Evolutionary conservation across 2,888 invertebrate species (phyloP), one percentile per base, ranked within the genome.

Genomic region (Tubulanus polymorphus): DNA sequence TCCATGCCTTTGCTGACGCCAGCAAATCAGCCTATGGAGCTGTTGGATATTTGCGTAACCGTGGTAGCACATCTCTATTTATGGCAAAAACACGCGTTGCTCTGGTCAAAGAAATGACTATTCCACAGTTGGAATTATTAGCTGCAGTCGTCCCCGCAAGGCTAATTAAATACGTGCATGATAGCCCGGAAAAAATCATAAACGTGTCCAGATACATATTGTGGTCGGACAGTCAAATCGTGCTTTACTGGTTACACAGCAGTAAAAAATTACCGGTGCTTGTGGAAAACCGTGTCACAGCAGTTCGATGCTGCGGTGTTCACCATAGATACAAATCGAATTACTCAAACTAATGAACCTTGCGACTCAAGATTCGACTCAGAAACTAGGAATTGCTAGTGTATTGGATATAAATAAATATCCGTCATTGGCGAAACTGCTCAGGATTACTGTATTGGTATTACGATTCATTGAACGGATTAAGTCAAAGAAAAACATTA

Each of bases 71-170:
- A 8, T 23, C 32, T 2, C 41, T 59, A 18, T 45, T 59, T 15
- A 55, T 51, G n/a, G 28, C 58, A 6, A 62, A 62, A 45, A 41
- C 49, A 2, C 50, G 48, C 37, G 59, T 63, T 5, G 55, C 59
- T 10, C 62, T 61, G 20, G 27, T 56, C 8, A 54, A 18, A 20
- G 28, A 35, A 2, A 28, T 61, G 1, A 60, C 66, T 15, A 27
- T 68, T 8, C 66, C 67, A 0, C 20, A 37, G 23, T 30, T 55
- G 3, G 51, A 55, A 32, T 12, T 55, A 37, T 37, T 55, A 37
- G 52, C 35, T n/a, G 55, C 55, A 6, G 1, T 54, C 49, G 10
- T 52, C n/a, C 48, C 47, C 10, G 35, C 37, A 18, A 20, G 53
- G 20, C 35, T 59, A 32, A 20, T 32, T 8, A 8, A 18, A 20